Evolutionary conservation across 2,113 vertebrate species (phyloP).

Genomic region (Syrrhaptes paradoxus): DNA sequence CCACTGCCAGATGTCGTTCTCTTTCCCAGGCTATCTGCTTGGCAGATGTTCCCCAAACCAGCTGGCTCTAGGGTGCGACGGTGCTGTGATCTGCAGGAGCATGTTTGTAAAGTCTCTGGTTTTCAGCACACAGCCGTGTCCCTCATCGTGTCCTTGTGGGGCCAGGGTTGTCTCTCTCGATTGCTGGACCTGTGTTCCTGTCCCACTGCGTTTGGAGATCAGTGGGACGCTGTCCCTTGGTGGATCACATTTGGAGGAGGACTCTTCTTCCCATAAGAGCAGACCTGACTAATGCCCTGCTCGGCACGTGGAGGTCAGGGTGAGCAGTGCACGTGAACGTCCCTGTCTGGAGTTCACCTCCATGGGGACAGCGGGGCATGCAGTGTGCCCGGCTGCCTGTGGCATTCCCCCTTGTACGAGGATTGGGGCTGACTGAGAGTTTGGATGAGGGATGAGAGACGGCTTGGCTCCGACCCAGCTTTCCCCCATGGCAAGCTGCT

Average conservation of each 20-base stretch:
- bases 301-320: rapidly evolving
- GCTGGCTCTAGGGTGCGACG: background rate
- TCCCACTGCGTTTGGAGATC: background rate
- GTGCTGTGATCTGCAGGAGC: background rate
- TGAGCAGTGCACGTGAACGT: rapidly evolving
- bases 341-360: rapidly evolving
- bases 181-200: background rate
- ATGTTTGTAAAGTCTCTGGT: rapidly evolving
- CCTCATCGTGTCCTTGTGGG: rapidly evolving
- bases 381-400: background rate
- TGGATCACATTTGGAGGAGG: background rate
- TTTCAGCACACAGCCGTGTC: rapidly evolving
- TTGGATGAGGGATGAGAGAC: background rate
- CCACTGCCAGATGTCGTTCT: background rate
- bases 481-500: background rate
- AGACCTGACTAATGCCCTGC: background rate
- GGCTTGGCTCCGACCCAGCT: background rate
- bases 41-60: background rate
- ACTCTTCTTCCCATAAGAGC: background rate
- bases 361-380: rapidly evolving
- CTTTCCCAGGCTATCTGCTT: background rate
- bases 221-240: background rate
- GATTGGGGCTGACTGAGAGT: rapidly evolving
- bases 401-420: rapidly evolving
- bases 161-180: rapidly evolving